phyloP scores from a whole-genome alignment of 2,888 invertebrate species.

The Periphyllus acericola region DNA sequence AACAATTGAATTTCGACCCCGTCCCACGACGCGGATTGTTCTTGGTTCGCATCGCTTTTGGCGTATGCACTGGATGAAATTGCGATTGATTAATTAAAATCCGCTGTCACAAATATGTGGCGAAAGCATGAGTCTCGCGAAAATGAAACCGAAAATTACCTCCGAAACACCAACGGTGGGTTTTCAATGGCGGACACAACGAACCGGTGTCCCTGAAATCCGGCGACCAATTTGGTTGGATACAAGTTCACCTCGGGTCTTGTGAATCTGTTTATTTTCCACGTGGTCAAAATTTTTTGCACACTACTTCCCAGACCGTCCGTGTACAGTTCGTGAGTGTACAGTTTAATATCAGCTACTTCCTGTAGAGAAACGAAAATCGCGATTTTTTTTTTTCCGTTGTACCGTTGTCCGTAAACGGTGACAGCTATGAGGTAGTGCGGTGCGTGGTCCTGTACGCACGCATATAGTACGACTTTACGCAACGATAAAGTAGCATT shows the following conservation, averaged over 20 bases:
- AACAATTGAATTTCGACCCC: slow-evolving; percentile 80
- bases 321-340: slow-evolving; percentile 78
- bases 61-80: slow-evolving; percentile 63
- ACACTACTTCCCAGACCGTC: slow-evolving; percentile 79
- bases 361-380: slow-evolving; percentile 67
- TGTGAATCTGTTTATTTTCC: slow-evolving; percentile 75
- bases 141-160: slow-evolving; percentile 67
- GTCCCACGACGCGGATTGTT: slow-evolving; percentile 71
- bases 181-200: slow-evolving; percentile 76
- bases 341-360: slow-evolving; percentile 74
- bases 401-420: too few relatives aligned
- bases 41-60: slow-evolving; percentile 69
- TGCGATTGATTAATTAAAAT: too few relatives aligned
- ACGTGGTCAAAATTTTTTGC: slow-evolving; percentile 77
- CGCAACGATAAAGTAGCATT: too few relatives aligned
- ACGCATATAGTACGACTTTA: too few relatives aligned
- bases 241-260: slow-evolving; percentile 75
- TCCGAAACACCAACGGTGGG: slow-evolving; percentile 79
- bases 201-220: slow-evolving; percentile 81
- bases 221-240: slow-evolving; percentile 75
- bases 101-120: too few relatives aligned
- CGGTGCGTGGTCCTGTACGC: too few relatives aligned
- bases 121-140: too few relatives aligned
- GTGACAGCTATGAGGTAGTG: too few relatives aligned
- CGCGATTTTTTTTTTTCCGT: neutral